A percentile compares a stretch with the other conserved stretches of the same genome.
Evolutionary conservation across 2,888 invertebrate species (phyloP).

Genomic region (Mongoloraphidia duomilia): DNA sequence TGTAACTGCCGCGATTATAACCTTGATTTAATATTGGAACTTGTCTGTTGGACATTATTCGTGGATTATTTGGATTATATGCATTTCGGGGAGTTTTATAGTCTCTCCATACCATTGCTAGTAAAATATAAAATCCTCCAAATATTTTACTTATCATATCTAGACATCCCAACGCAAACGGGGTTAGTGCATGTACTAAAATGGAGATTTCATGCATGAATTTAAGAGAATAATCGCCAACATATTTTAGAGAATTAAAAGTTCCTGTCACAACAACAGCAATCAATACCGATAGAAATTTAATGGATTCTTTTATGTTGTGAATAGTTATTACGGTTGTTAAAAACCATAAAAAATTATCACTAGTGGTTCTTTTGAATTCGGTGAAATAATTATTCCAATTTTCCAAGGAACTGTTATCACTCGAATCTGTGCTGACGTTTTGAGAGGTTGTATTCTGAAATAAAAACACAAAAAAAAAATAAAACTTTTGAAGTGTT

Average conservation of each 20-base stretch:
- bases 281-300: constrained; percentile 22
- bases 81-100: constrained; percentile 8
- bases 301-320: constrained; percentile 21
- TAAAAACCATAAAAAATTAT: constrained; percentile 11
- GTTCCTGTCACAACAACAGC: constrained; percentile 20
- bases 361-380: constrained; percentile 4
- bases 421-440: neutral
- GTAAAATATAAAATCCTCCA: constrained; percentile 26
- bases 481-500: too few relatives aligned
- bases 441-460: neutral
- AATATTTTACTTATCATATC: constrained; percentile 20
- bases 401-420: neutral
- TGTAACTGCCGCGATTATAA: too few relatives aligned
- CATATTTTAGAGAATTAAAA: constrained; percentile 20
- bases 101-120: constrained; percentile 22
- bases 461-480: too few relatives aligned
- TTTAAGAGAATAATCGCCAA: constrained; percentile 24
- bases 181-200: constrained; percentile 22
- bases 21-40: too few relatives aligned
- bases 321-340: constrained; percentile 19
- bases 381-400: constrained; percentile 2
- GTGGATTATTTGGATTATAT: neutral
- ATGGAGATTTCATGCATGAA: constrained; percentile 22
- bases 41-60: too few relatives aligned
- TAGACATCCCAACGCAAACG: constrained; percentile 10